A percentile compares a stretch with the other conserved stretches of the same genome.
Evolutionary conservation across 2,888 invertebrate species (phyloP).

Genomic region (Epinotia brunnichana): DNA sequence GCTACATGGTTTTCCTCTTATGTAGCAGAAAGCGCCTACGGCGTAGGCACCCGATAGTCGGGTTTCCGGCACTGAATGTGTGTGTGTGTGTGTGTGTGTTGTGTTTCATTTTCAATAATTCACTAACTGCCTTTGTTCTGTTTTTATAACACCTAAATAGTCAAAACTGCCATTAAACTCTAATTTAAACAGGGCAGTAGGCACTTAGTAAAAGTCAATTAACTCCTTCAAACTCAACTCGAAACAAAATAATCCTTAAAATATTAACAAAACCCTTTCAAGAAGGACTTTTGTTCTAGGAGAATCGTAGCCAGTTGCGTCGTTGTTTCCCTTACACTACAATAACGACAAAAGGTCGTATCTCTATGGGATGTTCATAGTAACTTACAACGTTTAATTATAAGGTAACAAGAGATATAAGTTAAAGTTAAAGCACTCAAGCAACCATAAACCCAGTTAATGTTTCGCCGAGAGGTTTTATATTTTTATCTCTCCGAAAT

Average conservation of each 20-base stretch:
- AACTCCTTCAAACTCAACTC: slow-evolving; percentile 10
- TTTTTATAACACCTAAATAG: background rate
- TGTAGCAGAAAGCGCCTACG: too few species aligned
- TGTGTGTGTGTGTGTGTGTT: too few species aligned
- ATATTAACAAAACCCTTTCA: background rate
- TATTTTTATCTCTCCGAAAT: slow-evolving; percentile 35
- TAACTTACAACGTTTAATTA: background rate
- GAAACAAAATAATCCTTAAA: background rate
- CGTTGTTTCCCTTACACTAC: background rate
- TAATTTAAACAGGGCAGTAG: background rate
- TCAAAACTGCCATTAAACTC: background rate
- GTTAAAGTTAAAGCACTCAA: slow-evolving; percentile 10
- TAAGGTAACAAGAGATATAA: background rate
- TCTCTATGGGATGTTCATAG: background rate
- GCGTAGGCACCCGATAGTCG: too few species aligned
- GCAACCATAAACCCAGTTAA: slow-evolving; percentile 19
- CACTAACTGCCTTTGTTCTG: too few species aligned
- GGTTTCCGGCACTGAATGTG: too few species aligned
- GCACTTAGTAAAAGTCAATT: slow-evolving; percentile 3
- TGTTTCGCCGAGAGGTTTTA: slow-evolving; percentile 31
- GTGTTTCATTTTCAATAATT: too few species aligned
- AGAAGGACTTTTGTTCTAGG: background rate
- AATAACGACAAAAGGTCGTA: background rate
- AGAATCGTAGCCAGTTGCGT: background rate
- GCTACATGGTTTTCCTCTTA: too few species aligned